Evolutionary conservation across 1,140 invertebrate genomes (phyloP), one percentile per base, ranked within the genome.

Genomic region (Hyphantria cunea): DNA sequence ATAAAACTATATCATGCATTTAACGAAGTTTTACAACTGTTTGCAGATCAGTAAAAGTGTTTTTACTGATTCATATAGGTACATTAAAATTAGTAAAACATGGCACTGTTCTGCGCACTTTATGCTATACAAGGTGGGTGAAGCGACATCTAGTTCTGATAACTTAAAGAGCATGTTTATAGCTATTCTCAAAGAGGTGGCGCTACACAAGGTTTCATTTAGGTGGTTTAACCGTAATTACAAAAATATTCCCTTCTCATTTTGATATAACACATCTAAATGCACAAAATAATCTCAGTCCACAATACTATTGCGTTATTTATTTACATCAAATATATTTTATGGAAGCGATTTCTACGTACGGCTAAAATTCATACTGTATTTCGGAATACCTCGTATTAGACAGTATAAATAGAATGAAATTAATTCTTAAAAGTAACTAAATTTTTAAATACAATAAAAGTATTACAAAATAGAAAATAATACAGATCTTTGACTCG

Each of bases 401-500:
- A 86, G 78, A 85, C 80, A 83, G 76, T 84, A 90, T 88, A 90
- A 87, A 88, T 90, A 88, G 55, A 82, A 83, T 79, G 78, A 82
- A 47, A 84, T 82, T 78, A 83, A 83, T 80, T 48, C 84, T 83
- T 86, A 84, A 53, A 50, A 44, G 50, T 60, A 58, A 68, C 72
- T 86, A 83, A 64, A 66, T 58, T 80, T 55, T 82, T 84, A 88
- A 86, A 88, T 89, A 90, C 78, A 84, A 76, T 82, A 87, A 87
- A 84, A 84, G 74, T 87, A 87, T 84, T 88, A 88, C 78, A 87
- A 90, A 88, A 87, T 90, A 88, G 78, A 86, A 87, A 88, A 87
- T 90, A 90, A 90, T 90, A 90, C 87, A 90, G 87, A 90, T 90
- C 87, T 90, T 87, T 90, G 87, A 90, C 87, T 90, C 82, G 81